Percentiles rank a stretch among this genome's conserved stretches.
phyloP scores from a whole-genome alignment of 2,113 vertebrate genomes.

The Passer montanus region DNA sequence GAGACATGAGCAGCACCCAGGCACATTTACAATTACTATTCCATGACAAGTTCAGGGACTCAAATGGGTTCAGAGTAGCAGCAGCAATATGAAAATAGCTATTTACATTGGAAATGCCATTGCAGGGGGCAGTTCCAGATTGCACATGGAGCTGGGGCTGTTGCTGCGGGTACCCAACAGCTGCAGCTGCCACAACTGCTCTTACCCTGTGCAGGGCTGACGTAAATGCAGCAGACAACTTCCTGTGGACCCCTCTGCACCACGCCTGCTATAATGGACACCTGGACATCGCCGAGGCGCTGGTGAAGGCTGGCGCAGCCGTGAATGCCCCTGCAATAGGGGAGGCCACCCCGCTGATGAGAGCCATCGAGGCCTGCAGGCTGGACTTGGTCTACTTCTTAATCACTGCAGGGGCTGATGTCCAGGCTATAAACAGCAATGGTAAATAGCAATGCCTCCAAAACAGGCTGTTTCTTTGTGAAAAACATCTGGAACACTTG shows the following conservation, averaged over 20 bases:
- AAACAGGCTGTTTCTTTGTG: background rate
- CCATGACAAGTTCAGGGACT: background rate
- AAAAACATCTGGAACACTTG: background rate
- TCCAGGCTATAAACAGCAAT: slow-evolving; percentile 80
- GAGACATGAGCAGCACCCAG: background rate
- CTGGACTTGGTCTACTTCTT: slow-evolving; percentile 86
- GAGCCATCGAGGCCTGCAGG: slow-evolving; percentile 86
- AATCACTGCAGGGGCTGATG: slow-evolving; percentile 82
- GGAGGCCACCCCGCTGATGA: slow-evolving; percentile 87
- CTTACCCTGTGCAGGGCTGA: slow-evolving; percentile 75
- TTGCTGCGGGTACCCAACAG: background rate
- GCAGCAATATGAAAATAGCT: background rate
- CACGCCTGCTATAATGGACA: slow-evolving; percentile 89
- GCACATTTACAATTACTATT: background rate
- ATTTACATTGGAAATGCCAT: background rate
- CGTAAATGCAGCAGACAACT: slow-evolving; percentile 85
- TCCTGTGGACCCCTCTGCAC: slow-evolving; percentile 94
- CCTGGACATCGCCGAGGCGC: slow-evolving; percentile 79
- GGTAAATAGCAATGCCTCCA: slow-evolving; percentile 67
- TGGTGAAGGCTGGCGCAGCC: slow-evolving; percentile 81
- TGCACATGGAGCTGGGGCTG: background rate
- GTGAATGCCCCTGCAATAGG: slow-evolving; percentile 79
- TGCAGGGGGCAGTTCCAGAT: background rate
- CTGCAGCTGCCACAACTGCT: background rate
- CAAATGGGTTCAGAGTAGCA: background rate